These are phyloP conservation scores for Quadroppia sp. DNA, from an alignment of 2,888 invertebrate species.

Conservation along the genomic window DNA sequence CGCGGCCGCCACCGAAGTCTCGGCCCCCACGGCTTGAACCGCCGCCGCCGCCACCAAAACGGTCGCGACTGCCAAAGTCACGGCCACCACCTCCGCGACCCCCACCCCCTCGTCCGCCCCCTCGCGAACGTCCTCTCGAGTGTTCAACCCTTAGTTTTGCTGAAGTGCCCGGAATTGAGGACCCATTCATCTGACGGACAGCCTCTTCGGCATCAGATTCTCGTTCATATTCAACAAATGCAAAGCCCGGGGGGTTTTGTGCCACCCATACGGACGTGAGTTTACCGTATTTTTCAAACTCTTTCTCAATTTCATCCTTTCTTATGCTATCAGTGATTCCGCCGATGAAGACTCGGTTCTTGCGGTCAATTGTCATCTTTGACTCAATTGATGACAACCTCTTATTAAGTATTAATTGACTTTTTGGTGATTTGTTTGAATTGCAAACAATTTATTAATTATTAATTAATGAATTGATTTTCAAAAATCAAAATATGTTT, in stretches of 20 bases:
- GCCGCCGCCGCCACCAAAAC: slow-evolving; percentile 58
- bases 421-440: neutral
- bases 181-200: slow-evolving; percentile 79
- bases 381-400: neutral
- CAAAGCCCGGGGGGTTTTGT: slow-evolving; percentile 78
- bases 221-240: slow-evolving; percentile 86
- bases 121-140: slow-evolving; percentile 59
- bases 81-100: slow-evolving; percentile 61
- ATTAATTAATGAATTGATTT: neutral
- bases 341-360: slow-evolving; percentile 56
- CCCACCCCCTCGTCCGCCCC: slow-evolving; percentile 58
- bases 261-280: slow-evolving; percentile 89
- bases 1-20: slow-evolving; percentile 16
- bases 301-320: slow-evolving; percentile 79
- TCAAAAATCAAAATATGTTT: neutral
- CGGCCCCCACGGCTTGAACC: slow-evolving; percentile 54
- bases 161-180: slow-evolving; percentile 72
- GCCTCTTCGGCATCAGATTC: slow-evolving; percentile 83
- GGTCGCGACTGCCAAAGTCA: slow-evolving; percentile 52
- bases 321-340: slow-evolving; percentile 81
- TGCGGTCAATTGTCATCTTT: slow-evolving; percentile 27
- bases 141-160: slow-evolving; percentile 77
- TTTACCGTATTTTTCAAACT: slow-evolving; percentile 87
- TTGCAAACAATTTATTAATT: neutral
- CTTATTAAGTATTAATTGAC: neutral